Percentiles rank a stretch among this genome's conserved stretches.
Conservation (phyloP, 2,888 invertebrate genomes). For the Brachylomia viminalis region DNA sequence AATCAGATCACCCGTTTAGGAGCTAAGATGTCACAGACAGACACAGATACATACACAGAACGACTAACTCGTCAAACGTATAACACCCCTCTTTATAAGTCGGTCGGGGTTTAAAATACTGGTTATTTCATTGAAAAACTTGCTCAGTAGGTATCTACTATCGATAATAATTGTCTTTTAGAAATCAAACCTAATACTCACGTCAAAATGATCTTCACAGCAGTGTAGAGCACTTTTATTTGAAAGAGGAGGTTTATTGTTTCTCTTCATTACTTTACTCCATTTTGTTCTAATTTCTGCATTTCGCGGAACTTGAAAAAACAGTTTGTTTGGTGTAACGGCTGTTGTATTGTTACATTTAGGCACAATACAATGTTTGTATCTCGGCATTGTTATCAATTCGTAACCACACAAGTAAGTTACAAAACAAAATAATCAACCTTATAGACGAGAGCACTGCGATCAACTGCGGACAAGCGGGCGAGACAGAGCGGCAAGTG, state of each 20-base stretch:
- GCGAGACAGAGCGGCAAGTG: neutral
- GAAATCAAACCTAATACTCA: slow-evolving; percentile 25
- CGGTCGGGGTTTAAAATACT: neutral
- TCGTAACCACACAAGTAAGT: neutral
- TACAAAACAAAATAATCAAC: slow-evolving; percentile 19
- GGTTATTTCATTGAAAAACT: neutral
- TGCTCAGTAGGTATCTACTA: neutral
- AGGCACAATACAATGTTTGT: slow-evolving; percentile 39
- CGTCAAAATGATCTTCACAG: slow-evolving; percentile 48
- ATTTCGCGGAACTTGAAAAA: slow-evolving; percentile 30
- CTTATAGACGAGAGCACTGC: slow-evolving; percentile 6
- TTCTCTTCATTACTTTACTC: slow-evolving; percentile 31
- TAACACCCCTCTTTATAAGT: neutral
- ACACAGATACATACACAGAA: neutral
- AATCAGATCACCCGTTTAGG: neutral
- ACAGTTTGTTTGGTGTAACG: slow-evolving; percentile 32
- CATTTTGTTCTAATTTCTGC: slow-evolving; percentile 26
- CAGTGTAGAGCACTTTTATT: slow-evolving; percentile 26
- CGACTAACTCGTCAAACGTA: neutral
- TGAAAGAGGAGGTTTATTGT: slow-evolving; percentile 28
- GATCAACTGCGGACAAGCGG: slow-evolving; percentile 19
- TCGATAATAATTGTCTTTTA: neutral
- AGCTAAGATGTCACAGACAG: neutral
- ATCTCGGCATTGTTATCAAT: slow-evolving; percentile 28
- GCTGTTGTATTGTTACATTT: slow-evolving; percentile 35